Base-by-base conservation (phyloP, 2,113 vertebrate species). In the Condylura cristata region DNA sequence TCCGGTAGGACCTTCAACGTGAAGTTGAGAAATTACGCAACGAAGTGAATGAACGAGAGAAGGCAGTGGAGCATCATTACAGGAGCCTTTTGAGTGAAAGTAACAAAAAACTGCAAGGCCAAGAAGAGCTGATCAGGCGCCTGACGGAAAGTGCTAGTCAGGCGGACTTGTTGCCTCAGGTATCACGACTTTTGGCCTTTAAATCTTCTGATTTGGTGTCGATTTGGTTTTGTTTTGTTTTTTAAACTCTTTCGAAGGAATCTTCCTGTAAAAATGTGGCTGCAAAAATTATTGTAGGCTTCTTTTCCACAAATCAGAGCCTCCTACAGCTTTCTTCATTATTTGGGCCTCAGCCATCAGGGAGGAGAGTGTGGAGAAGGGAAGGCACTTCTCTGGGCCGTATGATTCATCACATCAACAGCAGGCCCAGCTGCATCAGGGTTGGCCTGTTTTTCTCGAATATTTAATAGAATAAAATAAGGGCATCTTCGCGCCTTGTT, bases 1-100 rank as follows among this genome's bases (percentile, higher is more conserved):
- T 82, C 81, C 80, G 41, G 20, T 95, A 99, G 99, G 99, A 99
- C 96, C 98, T 99, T 79, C 98, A 98, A 97, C 99, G 99, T 97
- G 99, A 99, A 94, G 97, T 99, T 30, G 99, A 99, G 98, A 99
- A 99, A 97, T 98, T 99, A 95, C 98, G 97, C 0, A 98, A 97
- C 39, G 99, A 99, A 97, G 98, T 99, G 60, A 97, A 97, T 41
- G 99, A 99, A 74, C 98, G 98, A 90, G 99, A 99, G 97, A 98
- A 97, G 91, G 97, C 98, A 83, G 92, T 98, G 88, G 99, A 99
- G 97, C 98, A 98, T 88, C 98, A 97, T 96, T 98, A 98, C 93
- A 97, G 98, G 92, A 97, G 97, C 80, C 97, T 99, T 91, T 97
- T 99, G 96, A 98, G 98, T 74, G 98, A 99, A 97, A 99, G 96